A percentile compares a stretch with the other conserved stretches of the same genome.
Evolutionary conservation across 2,888 invertebrate species (phyloP).

Genomic region (Rhagonycha fulva): DNA sequence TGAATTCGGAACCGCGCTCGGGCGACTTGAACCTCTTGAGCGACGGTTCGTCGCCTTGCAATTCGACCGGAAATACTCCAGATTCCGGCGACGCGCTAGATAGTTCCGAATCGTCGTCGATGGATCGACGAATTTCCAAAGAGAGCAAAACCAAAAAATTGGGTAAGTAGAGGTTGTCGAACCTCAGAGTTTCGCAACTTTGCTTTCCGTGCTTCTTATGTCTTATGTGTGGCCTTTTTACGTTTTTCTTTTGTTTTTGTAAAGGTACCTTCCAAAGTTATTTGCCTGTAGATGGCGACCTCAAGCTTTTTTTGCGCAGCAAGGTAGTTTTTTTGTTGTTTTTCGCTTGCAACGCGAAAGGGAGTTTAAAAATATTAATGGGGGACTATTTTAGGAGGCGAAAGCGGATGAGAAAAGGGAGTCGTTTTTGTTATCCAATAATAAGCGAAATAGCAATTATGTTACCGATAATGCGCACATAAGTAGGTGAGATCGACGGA

Average conservation of each 20-base stretch:
- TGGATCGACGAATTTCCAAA: constrained; percentile 56
- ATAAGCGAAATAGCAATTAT: constrained; percentile 47
- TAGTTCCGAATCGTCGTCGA: constrained; percentile 59
- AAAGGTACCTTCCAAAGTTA: constrained; percentile 53
- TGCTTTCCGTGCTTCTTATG: not conserved
- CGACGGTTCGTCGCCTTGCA: constrained; percentile 64
- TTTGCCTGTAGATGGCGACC: constrained; percentile 51
- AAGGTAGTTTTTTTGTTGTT: constrained; percentile 46
- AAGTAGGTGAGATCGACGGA: constrained; percentile 41
- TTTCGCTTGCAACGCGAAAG: constrained; percentile 22
- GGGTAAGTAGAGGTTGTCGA: constrained; percentile 40
- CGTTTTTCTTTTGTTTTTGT: constrained; percentile 26
- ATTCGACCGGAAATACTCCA: constrained; percentile 66
- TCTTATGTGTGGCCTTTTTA: constrained; percentile 27
- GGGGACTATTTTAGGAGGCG: constrained; percentile 40
- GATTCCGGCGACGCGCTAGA: constrained; percentile 65
- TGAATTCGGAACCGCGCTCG: constrained; percentile 61
- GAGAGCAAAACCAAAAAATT: constrained; percentile 45
- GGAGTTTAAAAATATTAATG: constrained; percentile 2
- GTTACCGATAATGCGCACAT: constrained; percentile 51
- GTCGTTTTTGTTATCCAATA: constrained; percentile 32
- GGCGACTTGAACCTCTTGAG: constrained; percentile 62
- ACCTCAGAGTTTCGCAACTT: not conserved
- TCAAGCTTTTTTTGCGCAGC: constrained; percentile 50
- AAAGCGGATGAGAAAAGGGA: constrained; percentile 47